Percentiles rank a stretch among this genome's conserved stretches.
These are phyloP conservation scores for Xestia xanthographa DNA, from an alignment of 2,888 invertebrate genomes.

Conservation along the genomic window DNA sequence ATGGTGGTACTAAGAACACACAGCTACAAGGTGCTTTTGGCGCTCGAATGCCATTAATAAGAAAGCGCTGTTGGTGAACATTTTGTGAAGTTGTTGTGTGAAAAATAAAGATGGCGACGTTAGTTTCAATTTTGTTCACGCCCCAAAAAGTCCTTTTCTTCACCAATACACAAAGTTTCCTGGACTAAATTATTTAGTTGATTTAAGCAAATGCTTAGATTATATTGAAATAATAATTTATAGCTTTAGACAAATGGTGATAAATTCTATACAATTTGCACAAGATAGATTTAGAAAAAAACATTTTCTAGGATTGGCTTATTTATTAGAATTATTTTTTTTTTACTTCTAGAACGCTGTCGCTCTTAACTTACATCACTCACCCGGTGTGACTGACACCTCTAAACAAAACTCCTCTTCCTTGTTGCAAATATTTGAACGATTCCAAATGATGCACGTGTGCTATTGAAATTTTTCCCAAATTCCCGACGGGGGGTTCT, in stretches of 20 bases:
- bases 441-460: conserved; percentile 77
- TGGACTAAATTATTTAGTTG: background rate
- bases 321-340: background rate
- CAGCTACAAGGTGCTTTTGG: background rate
- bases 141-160: background rate
- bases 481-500: conserved; percentile 65
- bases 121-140: background rate
- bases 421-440: conserved; percentile 75
- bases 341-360: conserved; percentile 30
- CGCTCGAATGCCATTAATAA: background rate
- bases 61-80: background rate
- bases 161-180: no score
- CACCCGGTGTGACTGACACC: conserved; percentile 78
- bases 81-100: background rate
- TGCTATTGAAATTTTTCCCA: conserved; percentile 73
- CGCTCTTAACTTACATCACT: background rate
- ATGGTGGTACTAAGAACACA: background rate
- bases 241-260: background rate
- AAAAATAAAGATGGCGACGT: background rate
- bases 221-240: background rate
- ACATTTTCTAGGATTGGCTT: background rate
- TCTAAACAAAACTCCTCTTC: conserved; percentile 73
- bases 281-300: background rate
- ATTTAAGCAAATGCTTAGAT: background rate
- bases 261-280: background rate